Evolutionary conservation across 2,888 invertebrate genomes (phyloP).

Genomic region (Seira ritae): DNA sequence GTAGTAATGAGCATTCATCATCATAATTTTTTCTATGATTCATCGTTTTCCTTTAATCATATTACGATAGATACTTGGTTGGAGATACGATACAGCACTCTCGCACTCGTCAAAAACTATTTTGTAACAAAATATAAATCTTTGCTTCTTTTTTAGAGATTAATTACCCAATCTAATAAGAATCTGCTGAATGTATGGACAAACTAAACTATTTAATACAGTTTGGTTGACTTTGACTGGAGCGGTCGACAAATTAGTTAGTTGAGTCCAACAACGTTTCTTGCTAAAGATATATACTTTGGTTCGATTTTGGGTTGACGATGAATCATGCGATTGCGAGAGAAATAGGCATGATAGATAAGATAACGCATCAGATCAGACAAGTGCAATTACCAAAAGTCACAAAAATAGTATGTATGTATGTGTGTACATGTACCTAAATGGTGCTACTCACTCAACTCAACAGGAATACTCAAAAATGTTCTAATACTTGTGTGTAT

Average conservation of each 20-base stretch:
- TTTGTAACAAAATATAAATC: background rate
- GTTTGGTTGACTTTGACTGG: too few species aligned
- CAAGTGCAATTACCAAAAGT: background rate
- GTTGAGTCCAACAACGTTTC: background rate
- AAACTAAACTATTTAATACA: too few species aligned
- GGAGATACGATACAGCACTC: background rate
- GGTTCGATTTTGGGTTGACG: background rate
- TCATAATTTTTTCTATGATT: conserved; percentile 1
- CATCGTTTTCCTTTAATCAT: background rate
- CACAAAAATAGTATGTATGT: background rate
- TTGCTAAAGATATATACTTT: background rate
- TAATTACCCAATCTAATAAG: background rate
- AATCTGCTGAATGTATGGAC: background rate
- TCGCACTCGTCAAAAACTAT: background rate
- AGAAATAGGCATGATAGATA: background rate
- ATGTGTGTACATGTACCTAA: background rate
- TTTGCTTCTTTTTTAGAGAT: background rate
- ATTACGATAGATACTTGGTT: background rate
- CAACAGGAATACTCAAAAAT: background rate
- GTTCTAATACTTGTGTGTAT: background rate
- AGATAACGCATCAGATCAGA: background rate
- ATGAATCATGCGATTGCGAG: conserved; percentile 11
- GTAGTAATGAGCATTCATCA: too few species aligned
- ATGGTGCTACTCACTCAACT: background rate
- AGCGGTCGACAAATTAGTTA: too few species aligned